Conservation (phyloP, 2,113 vertebrate species). For the Jacana jacana region DNA sequence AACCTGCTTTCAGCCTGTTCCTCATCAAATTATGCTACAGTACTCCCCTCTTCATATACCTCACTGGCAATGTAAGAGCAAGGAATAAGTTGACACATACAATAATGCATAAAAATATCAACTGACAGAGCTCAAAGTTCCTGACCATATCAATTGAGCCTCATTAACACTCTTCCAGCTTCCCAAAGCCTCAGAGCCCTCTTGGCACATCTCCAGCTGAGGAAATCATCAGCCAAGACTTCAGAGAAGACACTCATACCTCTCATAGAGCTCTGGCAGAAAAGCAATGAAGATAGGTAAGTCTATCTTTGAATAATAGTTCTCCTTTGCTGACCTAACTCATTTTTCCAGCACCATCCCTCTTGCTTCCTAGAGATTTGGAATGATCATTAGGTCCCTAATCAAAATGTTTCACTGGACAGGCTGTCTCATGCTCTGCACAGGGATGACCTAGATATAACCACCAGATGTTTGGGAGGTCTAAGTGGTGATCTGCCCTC, state of each 20-base stretch:
- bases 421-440: background rate
- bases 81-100: background rate
- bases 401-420: background rate
- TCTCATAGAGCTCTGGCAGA: background rate
- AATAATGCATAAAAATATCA: background rate
- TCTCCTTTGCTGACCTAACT: background rate
- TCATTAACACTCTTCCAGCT: background rate
- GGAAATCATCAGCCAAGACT: background rate
- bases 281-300: background rate
- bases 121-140: background rate
- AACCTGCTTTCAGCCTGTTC: background rate
- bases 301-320: background rate
- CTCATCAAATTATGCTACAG: background rate
- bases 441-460: background rate
- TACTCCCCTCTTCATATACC: background rate
- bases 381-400: background rate
- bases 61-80: background rate
- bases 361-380: background rate
- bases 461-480: background rate
- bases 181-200: background rate
- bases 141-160: background rate
- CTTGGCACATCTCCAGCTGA: background rate
- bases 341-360: background rate
- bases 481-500: background rate
- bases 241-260: background rate